Evolutionary conservation across 2,888 invertebrate species (phyloP), one percentile per base, ranked within the genome.

Genomic region (Acleris cristana): DNA sequence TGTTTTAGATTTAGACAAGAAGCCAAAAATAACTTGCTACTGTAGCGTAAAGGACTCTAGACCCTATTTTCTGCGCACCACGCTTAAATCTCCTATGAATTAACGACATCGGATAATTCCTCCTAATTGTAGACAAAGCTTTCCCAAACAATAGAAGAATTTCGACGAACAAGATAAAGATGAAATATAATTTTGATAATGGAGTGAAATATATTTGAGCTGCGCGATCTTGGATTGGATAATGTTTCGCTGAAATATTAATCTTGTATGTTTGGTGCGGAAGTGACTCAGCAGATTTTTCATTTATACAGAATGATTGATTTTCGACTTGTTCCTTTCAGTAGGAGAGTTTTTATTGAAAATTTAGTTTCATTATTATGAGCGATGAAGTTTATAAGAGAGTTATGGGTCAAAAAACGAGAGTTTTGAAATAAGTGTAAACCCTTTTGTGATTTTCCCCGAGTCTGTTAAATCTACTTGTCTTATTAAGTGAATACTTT

Each of bases 101-200:
- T 19, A 14, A 12, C 5, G 16, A 34, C 12, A 23, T 23, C 23
- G 34, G 19, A n/a, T 40, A 52, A 51, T n/a, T 34, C n/a, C 45
- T 34, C 14, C 19, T 14, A 23, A 63, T 30, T 34, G 49, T 68
- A 69, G 72, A 73, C 70, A 73, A 74, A 71, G 72, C 72, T 70
- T 68, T 71, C 58, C 10, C 49, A 74, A 79, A 81, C 79, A 77
- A 77, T 74, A 67, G 76, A 49, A 64, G 73, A 77, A 76, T 76
- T 75, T 83, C 78, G 79, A 77, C 79, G 76, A 81, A 83, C 73
- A 70, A 82, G 83, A 84, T 82, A 85, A 82, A 82, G 79, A 80
- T 83, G 84, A 81, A 78, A 79, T 79, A 80, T 59, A 59, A 79
- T 79, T 53, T 61, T 44, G 52, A 61, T 53, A 61, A 61, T 61